A percentile compares a stretch with the other conserved stretches of the same genome.
Conservation (phyloP, 1,140 invertebrate genomes). For the Trichonephila clavata region DNA sequence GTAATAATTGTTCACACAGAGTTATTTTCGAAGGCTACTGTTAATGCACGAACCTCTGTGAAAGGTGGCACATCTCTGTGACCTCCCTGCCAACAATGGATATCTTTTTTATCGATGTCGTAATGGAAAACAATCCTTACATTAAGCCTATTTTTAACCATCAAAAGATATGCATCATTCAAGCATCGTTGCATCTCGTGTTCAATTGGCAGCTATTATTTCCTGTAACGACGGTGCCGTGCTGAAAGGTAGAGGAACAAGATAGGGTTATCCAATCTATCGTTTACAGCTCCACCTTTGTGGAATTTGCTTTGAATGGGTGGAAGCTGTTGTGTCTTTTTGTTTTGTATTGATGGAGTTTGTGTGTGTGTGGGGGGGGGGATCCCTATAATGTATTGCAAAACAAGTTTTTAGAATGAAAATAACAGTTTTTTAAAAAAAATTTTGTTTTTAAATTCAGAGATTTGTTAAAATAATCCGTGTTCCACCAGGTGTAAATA, state of each 20-base stretch:
- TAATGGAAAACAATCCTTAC: constrained; percentile 13
- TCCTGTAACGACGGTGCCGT: not conserved
- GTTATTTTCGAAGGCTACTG: not conserved
- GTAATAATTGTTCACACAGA: not conserved
- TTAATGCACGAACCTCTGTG: not conserved
- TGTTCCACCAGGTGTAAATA: too few species aligned
- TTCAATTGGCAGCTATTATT: constrained; percentile 7
- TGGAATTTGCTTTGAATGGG: not conserved
- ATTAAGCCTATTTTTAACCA: constrained; percentile 18
- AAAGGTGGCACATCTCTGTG: not conserved
- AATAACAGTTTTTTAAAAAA: too few species aligned
- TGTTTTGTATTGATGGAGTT: not conserved
- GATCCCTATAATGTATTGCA: not conserved
- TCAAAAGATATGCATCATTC: constrained; percentile 23
- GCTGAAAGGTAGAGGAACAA: not conserved
- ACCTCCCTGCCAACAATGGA: not conserved
- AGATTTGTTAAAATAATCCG: too few species aligned
- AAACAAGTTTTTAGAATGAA: not conserved
- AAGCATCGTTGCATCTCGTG: not conserved
- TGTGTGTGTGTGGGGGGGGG: too few species aligned
- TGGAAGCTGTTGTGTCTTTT: not conserved
- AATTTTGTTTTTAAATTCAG: too few species aligned
- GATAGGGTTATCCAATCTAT: not conserved
- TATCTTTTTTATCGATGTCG: not conserved
- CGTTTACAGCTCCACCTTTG: not conserved